phyloP scores from a whole-genome alignment of 1,140 invertebrate species.

The Heterodera schachtii region DNA sequence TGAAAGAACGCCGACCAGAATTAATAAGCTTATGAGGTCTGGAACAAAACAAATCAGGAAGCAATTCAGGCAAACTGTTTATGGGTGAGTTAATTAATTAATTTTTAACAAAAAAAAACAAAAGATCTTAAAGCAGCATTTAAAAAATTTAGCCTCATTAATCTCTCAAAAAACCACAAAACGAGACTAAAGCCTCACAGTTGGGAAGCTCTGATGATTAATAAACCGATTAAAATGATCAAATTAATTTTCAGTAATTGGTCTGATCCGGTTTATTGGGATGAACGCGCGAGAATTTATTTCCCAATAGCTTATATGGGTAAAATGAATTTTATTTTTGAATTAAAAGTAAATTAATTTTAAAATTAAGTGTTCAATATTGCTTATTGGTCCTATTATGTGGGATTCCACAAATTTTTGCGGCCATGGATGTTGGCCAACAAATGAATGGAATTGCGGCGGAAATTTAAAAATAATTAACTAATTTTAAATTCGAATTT shows the following conservation, averaged over 20 bases:
- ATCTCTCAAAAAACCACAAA: no score
- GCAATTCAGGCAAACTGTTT: slow-evolving; percentile 2
- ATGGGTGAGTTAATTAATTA: neutral
- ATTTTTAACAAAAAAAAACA: neutral
- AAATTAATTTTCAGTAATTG: slow-evolving; percentile 34
- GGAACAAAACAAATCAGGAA: neutral
- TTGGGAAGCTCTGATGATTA: neutral
- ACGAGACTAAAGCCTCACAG: no score
- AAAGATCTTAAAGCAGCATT: neutral
- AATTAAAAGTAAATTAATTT: neutral
- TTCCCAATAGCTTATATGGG: slow-evolving; percentile 22
- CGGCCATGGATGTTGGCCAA: neutral
- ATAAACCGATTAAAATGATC: neutral
- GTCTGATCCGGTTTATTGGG: slow-evolving; percentile 53
- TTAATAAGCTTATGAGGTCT: neutral
- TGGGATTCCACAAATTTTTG: slow-evolving; percentile 40
- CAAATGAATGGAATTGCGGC: neutral
- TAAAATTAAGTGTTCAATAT: slow-evolving; percentile 44
- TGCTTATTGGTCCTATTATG: slow-evolving; percentile 47
- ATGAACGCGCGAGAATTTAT: slow-evolving; percentile 37
- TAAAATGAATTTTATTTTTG: neutral
- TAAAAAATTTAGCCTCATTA: neutral
- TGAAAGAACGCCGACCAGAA: neutral
- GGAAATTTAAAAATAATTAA: no score
- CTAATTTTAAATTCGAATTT: no score